A percentile compares a stretch with the other conserved stretches of the same genome.
Conservation (phyloP, 2,797 vertebrate species). For the Phaenicophaeus curvirostris region DNA sequence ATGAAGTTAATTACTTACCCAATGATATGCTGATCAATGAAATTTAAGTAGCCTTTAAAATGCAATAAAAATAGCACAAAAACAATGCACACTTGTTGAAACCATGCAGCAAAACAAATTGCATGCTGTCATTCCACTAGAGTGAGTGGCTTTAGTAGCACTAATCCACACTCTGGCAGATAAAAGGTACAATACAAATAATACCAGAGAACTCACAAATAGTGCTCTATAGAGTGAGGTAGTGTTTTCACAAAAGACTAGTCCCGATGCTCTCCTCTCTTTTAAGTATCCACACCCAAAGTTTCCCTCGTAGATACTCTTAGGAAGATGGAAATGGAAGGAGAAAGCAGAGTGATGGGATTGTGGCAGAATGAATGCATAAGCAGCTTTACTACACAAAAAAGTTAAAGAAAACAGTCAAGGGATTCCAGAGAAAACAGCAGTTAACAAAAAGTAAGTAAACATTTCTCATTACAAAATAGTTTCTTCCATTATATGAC, state of each 20-base stretch:
- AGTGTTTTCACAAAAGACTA: conserved; percentile 97
- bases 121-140: conserved; percentile 80
- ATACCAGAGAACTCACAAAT: conserved; percentile 90
- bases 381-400: conserved; percentile 69
- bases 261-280: conserved; percentile 91
- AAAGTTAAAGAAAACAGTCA: conserved; percentile 69
- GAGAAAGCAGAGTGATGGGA: conserved; percentile 81
- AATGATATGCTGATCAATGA: conserved; percentile 56
- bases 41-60: conserved; percentile 68
- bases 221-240: conserved; percentile 93
- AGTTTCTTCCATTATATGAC: not conserved
- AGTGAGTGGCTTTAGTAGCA: conserved; percentile 71
- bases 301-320: conserved; percentile 97
- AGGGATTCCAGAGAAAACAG: conserved; percentile 61
- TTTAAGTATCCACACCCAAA: conserved; percentile 94
- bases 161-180: conserved; percentile 76
- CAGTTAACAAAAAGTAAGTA: conserved; percentile 4
- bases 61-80: conserved; percentile 59
- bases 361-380: conserved; percentile 74
- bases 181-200: conserved; percentile 75
- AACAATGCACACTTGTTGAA: conserved; percentile 58
- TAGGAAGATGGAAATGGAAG: conserved; percentile 80
- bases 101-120: conserved; percentile 76
- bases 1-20: conserved; percentile 51
- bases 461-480: not conserved